Base-by-base conservation (phyloP, 2,113 vertebrate genomes). In the Etia nguti region DNA sequence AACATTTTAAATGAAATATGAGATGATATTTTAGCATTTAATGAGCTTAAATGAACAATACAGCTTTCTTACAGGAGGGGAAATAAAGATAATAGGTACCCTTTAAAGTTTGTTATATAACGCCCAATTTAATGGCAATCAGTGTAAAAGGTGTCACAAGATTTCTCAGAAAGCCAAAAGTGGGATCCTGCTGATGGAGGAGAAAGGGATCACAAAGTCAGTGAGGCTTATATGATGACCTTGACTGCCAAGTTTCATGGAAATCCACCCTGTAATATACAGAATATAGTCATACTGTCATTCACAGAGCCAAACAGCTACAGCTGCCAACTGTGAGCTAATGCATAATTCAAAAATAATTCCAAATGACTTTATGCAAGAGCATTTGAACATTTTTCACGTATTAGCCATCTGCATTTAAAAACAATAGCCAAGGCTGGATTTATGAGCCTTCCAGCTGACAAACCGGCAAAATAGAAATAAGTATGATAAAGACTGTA, bases 391-490 rank as follows among this genome's bases (percentile, higher is more conserved):
- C 5, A 38, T 41, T n/a, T 80, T 83, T 75, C 9, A 29, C 46
- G 8, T 18, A 10, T 15, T 18, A 10, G 24, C 29, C 16, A 10
- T 46, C 43, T 38, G 26, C 7, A 56, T 84, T 55, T 46, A 38
- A 15, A 82, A 80, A 81, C 38, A 54, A 82, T 13, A 43, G 26
- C 22, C 11, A 8, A 2, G 43, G 20, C 12, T 84, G 50, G 34
- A 93, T 86, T 79, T 68, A 88, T 87, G 82, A 86, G 15, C 26
- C 86, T 84, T 56, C 86, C 79, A 41, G 8, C 29, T 26, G 56
- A 70, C 26, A 59, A 70, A 73, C 24, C 10, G 11, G 65, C 18
- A 56, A 89, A 60, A 81, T 77, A 31, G 16, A 50, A 50, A 75
- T 20, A 48, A 48, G 43, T 86, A 31, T 86, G 22, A 80, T 75